phyloP scores from a whole-genome alignment of 2,797 vertebrate species.

The Synanceia verrucosa region DNA sequence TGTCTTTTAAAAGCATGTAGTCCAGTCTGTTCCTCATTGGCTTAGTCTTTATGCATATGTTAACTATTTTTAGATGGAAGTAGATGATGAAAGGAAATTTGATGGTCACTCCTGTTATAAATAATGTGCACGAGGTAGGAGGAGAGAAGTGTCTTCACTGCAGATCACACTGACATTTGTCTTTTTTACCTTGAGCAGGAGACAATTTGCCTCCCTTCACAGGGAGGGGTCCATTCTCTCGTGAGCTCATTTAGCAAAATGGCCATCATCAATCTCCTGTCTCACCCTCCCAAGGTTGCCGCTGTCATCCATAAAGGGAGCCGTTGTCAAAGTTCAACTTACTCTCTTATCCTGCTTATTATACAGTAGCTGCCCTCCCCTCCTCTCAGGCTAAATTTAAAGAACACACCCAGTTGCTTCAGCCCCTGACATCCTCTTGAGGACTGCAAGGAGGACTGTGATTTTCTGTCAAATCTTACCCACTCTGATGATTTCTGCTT shows the following conservation, averaged over 20 bases:
- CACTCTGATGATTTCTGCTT: conserved; percentile 19
- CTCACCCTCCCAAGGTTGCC: conserved; percentile 62
- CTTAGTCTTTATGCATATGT: not conserved
- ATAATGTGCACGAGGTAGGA: conserved; percentile 9
- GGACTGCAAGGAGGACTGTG: conserved; percentile 35
- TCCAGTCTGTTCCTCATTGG: conserved; percentile 3
- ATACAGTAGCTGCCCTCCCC: conserved; percentile 49
- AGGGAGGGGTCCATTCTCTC: conserved; percentile 12
- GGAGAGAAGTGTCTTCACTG: conserved; percentile 1
- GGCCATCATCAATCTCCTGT: conserved; percentile 63
- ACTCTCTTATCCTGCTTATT: conserved; percentile 61
- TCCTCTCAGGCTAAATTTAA: conserved; percentile 66
- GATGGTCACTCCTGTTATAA: conserved; percentile 11
- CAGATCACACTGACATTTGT: conserved; percentile 19
- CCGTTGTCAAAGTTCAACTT: conserved; percentile 62
- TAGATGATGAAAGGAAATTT: conserved; percentile 12
- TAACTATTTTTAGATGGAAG: conserved; percentile 39
- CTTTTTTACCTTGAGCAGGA: conserved; percentile 34
- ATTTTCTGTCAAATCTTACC: conserved; percentile 28
- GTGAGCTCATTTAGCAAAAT: conserved; percentile 67
- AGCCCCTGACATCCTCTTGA: conserved; percentile 32
- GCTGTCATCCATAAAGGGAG: conserved; percentile 67
- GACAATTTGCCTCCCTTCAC: not conserved
- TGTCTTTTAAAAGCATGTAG: not conserved
- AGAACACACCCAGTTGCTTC: conserved; percentile 28